A percentile compares a stretch with the other conserved stretches of the same genome.
phyloP scores from a whole-genome alignment of 2,888 invertebrate species.

The Ormyrus pomaceus region DNA sequence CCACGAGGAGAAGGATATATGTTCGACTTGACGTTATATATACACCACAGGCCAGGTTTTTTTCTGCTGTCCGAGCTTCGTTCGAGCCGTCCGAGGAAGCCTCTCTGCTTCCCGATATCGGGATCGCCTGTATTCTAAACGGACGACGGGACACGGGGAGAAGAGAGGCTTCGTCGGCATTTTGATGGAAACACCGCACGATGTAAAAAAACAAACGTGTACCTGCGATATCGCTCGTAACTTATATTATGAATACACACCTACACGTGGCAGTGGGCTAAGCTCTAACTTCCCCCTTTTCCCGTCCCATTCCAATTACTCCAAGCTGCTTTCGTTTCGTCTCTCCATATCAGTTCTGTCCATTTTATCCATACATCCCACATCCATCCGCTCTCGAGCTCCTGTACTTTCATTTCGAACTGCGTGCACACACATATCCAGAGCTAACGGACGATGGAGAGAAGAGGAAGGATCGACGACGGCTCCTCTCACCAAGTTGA shows the following conservation, averaged over 20 bases:
- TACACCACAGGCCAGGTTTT: no score
- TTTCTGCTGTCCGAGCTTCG: no score
- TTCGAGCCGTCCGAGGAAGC: no score
- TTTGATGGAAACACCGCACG: not conserved
- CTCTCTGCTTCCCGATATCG: no score
- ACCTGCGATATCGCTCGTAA: conserved; percentile 23
- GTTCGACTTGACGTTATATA: conserved; percentile 10
- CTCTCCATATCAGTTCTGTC: no score
- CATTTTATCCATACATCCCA: no score
- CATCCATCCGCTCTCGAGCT: no score
- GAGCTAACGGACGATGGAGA: not conserved
- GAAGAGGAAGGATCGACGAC: conserved; percentile 3
- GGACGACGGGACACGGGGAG: no score
- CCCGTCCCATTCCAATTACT: no score
- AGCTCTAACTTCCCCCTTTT: not conserved
- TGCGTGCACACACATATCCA: conserved; percentile 38
- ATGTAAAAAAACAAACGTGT: conserved; percentile 13
- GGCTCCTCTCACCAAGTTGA: conserved; percentile 15
- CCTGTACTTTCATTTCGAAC: not conserved
- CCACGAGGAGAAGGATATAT: not conserved
- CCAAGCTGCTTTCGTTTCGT: no score
- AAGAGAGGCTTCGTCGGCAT: no score
- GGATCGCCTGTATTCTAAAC: no score
- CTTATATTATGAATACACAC: conserved; percentile 26
- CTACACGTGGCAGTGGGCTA: not conserved